Percentiles rank a stretch among this genome's conserved stretches.
phyloP scores from a whole-genome alignment of 2,888 invertebrate genomes.

The Gryllus longicercus region DNA sequence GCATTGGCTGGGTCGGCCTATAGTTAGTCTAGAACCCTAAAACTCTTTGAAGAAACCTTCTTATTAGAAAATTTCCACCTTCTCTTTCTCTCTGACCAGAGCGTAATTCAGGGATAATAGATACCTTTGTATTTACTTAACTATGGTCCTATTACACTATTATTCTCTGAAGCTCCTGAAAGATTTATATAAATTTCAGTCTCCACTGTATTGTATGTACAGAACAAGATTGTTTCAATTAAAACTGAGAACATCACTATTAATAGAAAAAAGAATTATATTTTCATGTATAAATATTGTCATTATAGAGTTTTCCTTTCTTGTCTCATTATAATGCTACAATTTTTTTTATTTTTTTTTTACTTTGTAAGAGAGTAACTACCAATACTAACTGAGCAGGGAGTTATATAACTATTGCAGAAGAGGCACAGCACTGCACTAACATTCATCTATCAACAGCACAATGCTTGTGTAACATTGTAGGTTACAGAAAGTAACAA shows the following conservation, averaged over 20 bases:
- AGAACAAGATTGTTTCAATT: background rate
- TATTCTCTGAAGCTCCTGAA: slow-evolving; percentile 20
- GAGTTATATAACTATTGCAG: slow-evolving; percentile 3
- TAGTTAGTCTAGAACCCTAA: background rate
- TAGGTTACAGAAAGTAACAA: slow-evolving; percentile 17
- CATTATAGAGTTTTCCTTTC: slow-evolving; percentile 19
- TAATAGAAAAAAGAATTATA: background rate
- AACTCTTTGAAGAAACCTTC: too few species aligned
- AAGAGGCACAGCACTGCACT: slow-evolving; percentile 19
- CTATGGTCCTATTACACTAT: background rate
- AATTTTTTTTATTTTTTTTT: background rate
- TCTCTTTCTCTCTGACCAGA: too few species aligned
- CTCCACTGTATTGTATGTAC: slow-evolving; percentile 12
- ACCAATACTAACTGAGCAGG: slow-evolving; percentile 10
- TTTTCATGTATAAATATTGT: background rate
- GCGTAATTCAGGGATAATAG: too few species aligned
- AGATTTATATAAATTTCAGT: slow-evolving; percentile 23
- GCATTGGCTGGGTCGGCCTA: background rate
- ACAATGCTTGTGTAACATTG: slow-evolving; percentile 22
- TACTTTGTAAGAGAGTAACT: slow-evolving; percentile 6
- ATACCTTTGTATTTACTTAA: background rate
- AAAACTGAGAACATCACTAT: background rate
- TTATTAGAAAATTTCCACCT: too few species aligned
- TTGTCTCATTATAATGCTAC: slow-evolving; percentile 22
- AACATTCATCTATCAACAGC: slow-evolving; percentile 21